Percentiles rank a stretch among this genome's conserved stretches.
phyloP scores from a whole-genome alignment of 2,113 vertebrate genomes.

The Hyperoodon ampullatus region DNA sequence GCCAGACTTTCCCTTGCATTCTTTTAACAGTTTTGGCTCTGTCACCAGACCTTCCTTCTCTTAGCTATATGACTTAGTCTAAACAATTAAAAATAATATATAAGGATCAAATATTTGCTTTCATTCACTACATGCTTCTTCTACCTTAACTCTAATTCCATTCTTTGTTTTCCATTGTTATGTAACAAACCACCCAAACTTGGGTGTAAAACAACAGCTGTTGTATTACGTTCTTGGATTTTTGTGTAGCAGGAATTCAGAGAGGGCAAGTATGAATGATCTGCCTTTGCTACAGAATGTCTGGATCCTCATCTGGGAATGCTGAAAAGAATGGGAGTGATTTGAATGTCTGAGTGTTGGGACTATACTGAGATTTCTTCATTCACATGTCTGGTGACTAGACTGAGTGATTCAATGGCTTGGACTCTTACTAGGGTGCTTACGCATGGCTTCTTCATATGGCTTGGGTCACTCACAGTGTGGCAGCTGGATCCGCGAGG shows the following conservation, averaged over 20 bases:
- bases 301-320: not conserved
- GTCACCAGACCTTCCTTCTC: not conserved
- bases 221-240: not conserved
- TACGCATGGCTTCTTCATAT: not conserved
- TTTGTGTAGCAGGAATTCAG: not conserved
- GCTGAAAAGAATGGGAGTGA: not conserved
- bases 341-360: not conserved
- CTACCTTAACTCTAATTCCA: not conserved
- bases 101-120: not conserved
- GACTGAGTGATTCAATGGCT: not conserved
- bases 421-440: not conserved
- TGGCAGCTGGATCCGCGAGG: not conserved
- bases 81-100: not conserved
- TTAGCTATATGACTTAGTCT: not conserved
- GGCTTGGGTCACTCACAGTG: not conserved
- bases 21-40: not conserved
- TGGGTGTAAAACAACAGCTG: not conserved
- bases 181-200: not conserved
- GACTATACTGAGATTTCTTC: not conserved
- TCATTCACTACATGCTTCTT: not conserved
- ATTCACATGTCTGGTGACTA: not conserved
- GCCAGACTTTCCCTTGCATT: not conserved
- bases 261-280: not conserved
- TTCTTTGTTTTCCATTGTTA: not conserved
- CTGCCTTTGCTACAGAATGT: constrained; percentile 19